These are phyloP conservation scores for Nomada ferruginata DNA, from an alignment of 2,888 invertebrate species.

Conservation along the genomic window DNA sequence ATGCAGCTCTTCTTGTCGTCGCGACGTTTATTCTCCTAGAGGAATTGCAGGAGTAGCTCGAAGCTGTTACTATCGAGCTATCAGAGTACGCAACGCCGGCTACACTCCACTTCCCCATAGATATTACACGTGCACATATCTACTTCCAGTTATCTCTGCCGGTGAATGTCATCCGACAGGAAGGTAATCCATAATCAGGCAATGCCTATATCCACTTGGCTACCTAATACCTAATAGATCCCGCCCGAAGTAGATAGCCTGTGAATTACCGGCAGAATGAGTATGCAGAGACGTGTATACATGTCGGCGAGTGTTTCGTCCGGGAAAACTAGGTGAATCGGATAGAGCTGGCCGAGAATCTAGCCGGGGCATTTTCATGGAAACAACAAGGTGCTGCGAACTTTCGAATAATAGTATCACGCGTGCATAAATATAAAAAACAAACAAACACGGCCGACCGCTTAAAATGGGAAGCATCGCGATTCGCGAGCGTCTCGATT, in stretches of 20 bases:
- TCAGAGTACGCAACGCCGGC: conserved; percentile 40
- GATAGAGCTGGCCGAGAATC: conserved; percentile 21
- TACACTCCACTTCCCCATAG: conserved; percentile 60
- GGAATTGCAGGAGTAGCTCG: conserved; percentile 39
- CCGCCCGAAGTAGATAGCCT: conserved; percentile 69
- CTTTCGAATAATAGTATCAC: background rate
- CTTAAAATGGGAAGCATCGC: conserved; percentile 13
- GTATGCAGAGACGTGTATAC: conserved; percentile 48
- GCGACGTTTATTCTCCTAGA: too few relatives aligned
- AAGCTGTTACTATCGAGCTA: conserved; percentile 51
- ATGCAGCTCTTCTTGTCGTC: too few relatives aligned
- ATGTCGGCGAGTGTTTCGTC: conserved; percentile 49
- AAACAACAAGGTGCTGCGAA: background rate
- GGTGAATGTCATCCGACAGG: conserved; percentile 68
- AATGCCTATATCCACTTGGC: conserved; percentile 68
- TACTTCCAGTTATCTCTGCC: conserved; percentile 72
- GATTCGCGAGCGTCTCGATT: conserved; percentile 1
- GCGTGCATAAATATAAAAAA: background rate
- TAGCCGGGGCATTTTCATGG: background rate
- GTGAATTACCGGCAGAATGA: conserved; percentile 58
- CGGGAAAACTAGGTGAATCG: conserved; percentile 51
- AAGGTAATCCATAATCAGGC: conserved; percentile 76
- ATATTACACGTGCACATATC: conserved; percentile 61
- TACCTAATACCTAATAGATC: conserved; percentile 68
- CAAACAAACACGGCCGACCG: background rate